phyloP scores from a whole-genome alignment of 2,113 vertebrate genomes.

The Oriolus oriolus region DNA sequence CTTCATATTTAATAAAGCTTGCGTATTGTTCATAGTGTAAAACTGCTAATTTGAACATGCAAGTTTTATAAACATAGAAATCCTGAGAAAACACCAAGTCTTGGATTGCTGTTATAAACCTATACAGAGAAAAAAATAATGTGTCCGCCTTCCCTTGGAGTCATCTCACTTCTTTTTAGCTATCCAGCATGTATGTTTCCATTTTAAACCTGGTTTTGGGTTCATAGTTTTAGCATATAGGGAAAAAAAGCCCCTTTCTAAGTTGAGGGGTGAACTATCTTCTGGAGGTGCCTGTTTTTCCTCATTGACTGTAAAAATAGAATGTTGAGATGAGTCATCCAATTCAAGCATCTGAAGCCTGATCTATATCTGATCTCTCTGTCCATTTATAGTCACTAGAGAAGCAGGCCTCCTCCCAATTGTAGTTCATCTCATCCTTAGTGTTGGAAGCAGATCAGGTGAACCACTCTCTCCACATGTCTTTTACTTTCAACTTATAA shows the following conservation, averaged over 20 bases:
- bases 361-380: background rate
- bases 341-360: background rate
- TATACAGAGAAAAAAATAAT: background rate
- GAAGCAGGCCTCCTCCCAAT: background rate
- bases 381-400: background rate
- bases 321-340: background rate
- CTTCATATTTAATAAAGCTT: background rate
- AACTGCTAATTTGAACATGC: background rate
- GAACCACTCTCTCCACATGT: background rate
- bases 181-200: background rate
- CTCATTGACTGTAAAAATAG: background rate
- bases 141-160: background rate
- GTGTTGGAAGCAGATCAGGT: background rate
- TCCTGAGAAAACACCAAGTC: background rate
- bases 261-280: background rate
- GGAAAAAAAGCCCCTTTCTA: background rate
- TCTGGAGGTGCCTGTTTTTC: background rate
- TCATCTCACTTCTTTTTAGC: background rate
- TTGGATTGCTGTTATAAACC: background rate
- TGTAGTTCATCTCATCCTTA: background rate
- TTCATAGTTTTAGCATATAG: background rate
- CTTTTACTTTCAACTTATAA: background rate
- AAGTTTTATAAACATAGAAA: background rate
- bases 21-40: background rate
- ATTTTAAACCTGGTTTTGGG: background rate